phyloP scores from a whole-genome alignment of 2,113 vertebrate genomes.

The Nanger granti region DNA sequence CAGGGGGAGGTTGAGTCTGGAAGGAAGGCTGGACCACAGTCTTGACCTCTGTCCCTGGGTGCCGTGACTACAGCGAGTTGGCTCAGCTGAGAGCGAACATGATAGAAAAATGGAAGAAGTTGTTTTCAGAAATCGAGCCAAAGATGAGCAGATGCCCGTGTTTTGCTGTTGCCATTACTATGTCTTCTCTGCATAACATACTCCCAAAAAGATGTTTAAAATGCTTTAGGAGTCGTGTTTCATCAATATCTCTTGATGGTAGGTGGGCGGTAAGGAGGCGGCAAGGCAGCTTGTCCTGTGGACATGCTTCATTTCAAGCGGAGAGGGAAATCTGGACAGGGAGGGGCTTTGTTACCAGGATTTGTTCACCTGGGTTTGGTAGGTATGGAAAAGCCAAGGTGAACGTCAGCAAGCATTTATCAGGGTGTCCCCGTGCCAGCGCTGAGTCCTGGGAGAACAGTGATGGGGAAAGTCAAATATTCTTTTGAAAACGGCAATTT shows the following conservation, averaged over 20 bases:
- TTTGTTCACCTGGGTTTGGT: not conserved
- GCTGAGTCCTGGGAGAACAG: not conserved
- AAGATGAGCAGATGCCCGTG: not conserved
- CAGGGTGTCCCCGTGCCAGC: accelerated
- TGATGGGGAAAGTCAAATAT: not conserved
- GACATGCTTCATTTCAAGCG: not conserved
- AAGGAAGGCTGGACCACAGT: not conserved
- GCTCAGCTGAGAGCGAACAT: too few species aligned
- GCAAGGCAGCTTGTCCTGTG: not conserved
- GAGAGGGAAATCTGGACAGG: not conserved
- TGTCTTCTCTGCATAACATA: not conserved
- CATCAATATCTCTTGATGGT: not conserved
- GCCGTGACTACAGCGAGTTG: accelerated
- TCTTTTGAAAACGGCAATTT: not conserved
- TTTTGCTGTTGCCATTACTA: not conserved
- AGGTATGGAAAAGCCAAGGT: not conserved
- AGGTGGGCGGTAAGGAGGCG: not conserved
- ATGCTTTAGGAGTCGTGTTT: not conserved
- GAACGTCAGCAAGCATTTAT: not conserved
- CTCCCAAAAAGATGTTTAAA: not conserved
- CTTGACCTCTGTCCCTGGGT: too few species aligned
- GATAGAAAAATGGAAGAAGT: not conserved
- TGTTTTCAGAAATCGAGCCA: not conserved
- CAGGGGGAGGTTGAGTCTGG: not conserved
- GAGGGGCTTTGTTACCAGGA: not conserved